Evolutionary conservation across 2,113 vertebrate genomes (phyloP).

Genomic region (Procapra przewalskii): DNA sequence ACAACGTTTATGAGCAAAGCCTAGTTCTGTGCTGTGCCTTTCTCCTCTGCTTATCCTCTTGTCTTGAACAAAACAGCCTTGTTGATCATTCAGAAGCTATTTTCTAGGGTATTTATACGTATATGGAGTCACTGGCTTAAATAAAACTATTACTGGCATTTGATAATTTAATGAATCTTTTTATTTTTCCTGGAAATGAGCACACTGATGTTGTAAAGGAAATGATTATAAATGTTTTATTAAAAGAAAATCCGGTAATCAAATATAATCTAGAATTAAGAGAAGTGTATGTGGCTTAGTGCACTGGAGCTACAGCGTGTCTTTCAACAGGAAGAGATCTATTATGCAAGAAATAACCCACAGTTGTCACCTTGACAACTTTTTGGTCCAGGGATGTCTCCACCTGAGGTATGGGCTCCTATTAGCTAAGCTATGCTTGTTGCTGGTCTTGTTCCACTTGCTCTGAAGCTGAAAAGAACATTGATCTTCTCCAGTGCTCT

Average conservation of each 20-base stretch:
- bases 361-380: neutral
- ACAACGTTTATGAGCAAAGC: neutral
- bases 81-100: slow-evolving; percentile 28
- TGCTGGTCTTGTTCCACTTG: neutral
- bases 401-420: neutral
- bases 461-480: neutral
- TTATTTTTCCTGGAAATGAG: slow-evolving; percentile 70
- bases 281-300: neutral
- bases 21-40: neutral
- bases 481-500: neutral
- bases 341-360: neutral
- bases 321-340: neutral
- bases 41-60: neutral
- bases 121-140: slow-evolving; percentile 46
- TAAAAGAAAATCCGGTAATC: slow-evolving; percentile 70
- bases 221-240: slow-evolving; percentile 76
- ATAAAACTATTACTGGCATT: slow-evolving; percentile 70
- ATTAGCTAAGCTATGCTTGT: neutral
- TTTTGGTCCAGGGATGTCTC: neutral
- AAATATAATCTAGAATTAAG: slow-evolving; percentile 56
- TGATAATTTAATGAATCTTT: slow-evolving; percentile 67
- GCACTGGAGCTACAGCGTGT: neutral
- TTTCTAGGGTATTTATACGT: slow-evolving; percentile 42
- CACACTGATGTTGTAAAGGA: slow-evolving; percentile 57
- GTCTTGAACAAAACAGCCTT: neutral